A percentile compares a stretch with the other conserved stretches of the same genome.
Evolutionary conservation across 2,113 vertebrate genomes (phyloP).

Genomic region (Hylia prasina): DNA sequence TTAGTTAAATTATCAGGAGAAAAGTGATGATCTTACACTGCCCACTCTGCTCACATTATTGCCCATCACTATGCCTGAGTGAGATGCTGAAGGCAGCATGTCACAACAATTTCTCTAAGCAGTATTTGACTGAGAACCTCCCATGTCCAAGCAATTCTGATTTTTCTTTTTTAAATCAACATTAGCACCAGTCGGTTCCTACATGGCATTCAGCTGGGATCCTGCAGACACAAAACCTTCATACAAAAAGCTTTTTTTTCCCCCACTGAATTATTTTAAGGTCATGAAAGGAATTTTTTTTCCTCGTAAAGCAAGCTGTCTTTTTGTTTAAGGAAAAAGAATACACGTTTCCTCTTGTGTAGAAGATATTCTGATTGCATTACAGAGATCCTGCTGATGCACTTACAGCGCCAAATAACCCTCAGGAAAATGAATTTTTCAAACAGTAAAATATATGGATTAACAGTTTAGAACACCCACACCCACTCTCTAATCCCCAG

Average conservation of each 20-base stretch:
- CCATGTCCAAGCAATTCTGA: neutral
- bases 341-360: neutral
- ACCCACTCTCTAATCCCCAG: neutral
- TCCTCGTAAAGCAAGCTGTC: neutral
- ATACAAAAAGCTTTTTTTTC: neutral
- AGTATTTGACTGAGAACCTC: neutral
- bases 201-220: neutral
- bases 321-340: neutral
- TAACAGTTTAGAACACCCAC: neutral
- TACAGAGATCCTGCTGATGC: neutral
- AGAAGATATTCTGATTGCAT: neutral
- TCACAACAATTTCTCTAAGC: neutral
- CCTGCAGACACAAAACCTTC: neutral
- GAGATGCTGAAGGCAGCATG: neutral
- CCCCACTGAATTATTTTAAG: neutral
- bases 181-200: neutral
- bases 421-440: neutral
- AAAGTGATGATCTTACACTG: neutral
- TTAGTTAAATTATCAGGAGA: neutral
- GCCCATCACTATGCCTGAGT: rapidly evolving
- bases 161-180: neutral
- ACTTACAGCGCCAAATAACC: neutral
- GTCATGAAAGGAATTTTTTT: neutral
- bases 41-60: neutral
- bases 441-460: neutral